Evolutionary conservation across 2,797 vertebrate species (phyloP).

Genomic region (Luscinia megarhynchos): DNA sequence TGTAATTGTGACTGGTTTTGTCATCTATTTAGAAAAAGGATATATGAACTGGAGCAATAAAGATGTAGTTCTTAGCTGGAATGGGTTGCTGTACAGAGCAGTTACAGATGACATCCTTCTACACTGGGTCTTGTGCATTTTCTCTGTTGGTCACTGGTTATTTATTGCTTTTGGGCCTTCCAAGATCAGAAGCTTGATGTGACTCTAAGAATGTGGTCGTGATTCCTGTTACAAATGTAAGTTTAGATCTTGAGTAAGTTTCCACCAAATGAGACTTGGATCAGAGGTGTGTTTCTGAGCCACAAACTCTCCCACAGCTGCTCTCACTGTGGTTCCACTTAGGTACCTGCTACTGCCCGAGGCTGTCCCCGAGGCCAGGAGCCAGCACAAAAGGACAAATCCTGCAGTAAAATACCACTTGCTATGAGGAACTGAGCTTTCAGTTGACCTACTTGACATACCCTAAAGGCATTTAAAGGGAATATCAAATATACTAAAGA

Average conservation of each 20-base stretch:
- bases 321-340: neutral
- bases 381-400: slow-evolving; percentile 2
- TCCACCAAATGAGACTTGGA: neutral
- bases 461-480: slow-evolving; percentile 41
- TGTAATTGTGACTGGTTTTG: neutral
- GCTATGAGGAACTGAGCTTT: slow-evolving; percentile 47
- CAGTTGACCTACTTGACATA: slow-evolving; percentile 51
- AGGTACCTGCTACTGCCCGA: slow-evolving; percentile 13
- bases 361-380: slow-evolving; percentile 33
- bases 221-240: neutral
- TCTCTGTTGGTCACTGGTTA: neutral
- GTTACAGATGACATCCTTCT: neutral
- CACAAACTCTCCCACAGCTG: neutral
- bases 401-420: slow-evolving; percentile 35
- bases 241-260: neutral
- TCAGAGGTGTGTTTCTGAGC: neutral
- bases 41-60: neutral
- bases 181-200: neutral
- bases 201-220: neutral
- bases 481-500: slow-evolving; percentile 37
- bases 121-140: neutral
- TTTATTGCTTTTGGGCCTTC: neutral
- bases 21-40: neutral
- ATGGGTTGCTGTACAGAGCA: neutral
- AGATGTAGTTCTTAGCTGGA: neutral